These are phyloP conservation scores for Hormaphis cornu DNA, from an alignment of 1,140 invertebrate genomes.

Conservation along the genomic window DNA sequence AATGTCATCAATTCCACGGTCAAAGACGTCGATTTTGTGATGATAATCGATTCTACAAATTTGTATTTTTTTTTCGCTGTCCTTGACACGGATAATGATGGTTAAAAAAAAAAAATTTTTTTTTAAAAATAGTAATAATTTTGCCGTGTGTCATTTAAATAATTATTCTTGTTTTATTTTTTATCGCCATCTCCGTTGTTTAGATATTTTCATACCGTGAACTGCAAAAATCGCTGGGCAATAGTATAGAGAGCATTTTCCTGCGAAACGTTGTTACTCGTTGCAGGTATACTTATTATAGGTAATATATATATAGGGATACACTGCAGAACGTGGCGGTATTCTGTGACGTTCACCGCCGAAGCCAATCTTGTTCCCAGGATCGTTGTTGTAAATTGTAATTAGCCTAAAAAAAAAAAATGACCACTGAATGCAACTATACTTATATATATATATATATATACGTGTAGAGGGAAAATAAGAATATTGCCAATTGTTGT, in stretches of 20 bases:
- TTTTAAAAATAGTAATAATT: constrained; percentile 15
- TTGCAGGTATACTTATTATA: background rate
- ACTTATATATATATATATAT: too few species aligned
- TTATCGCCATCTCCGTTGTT: background rate
- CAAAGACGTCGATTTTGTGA: constrained; percentile 23
- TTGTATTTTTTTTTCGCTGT: background rate
- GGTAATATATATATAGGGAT: background rate
- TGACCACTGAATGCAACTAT: constrained; percentile 10
- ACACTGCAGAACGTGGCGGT: too few species aligned
- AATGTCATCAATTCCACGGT: constrained; percentile 28
- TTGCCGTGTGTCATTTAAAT: background rate
- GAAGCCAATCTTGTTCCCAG: constrained; percentile 6
- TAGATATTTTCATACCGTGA: constrained; percentile 12
- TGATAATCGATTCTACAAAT: constrained; percentile 20
- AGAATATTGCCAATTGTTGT: constrained; percentile 16
- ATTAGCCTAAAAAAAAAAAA: constrained; percentile 9
- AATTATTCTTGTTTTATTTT: background rate
- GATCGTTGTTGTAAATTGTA: constrained; percentile 15
- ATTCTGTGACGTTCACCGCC: too few species aligned
- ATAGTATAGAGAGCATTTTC: constrained; percentile 3
- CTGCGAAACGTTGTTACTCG: too few species aligned
- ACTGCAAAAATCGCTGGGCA: background rate
- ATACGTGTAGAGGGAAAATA: background rate
- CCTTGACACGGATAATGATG: constrained; percentile 22
- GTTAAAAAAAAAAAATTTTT: too few species aligned